Conservation (phyloP, 2,797 vertebrate species). For the Acrossocheilus wenchowensis region DNA sequence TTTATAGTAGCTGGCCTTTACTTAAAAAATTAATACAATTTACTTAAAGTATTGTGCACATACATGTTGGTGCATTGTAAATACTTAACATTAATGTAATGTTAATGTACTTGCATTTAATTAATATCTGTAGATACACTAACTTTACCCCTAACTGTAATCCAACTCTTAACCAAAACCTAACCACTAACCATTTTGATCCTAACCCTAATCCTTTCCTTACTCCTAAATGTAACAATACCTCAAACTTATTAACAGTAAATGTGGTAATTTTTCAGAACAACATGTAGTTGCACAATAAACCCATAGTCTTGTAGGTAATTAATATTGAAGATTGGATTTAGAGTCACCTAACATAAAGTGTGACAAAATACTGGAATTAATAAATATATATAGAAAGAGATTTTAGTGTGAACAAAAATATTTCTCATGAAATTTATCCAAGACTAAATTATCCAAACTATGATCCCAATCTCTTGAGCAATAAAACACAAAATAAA, state of each 20-base stretch:
- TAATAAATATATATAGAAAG: no score
- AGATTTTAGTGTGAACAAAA: neutral
- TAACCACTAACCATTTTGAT: neutral
- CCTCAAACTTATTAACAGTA: neutral
- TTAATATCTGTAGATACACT: neutral
- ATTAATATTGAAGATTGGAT: neutral
- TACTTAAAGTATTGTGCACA: neutral
- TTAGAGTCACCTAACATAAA: neutral
- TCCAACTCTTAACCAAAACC: neutral
- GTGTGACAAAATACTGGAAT: neutral
- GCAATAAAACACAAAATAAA: neutral
- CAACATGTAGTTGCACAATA: neutral
- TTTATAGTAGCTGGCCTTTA: neutral
- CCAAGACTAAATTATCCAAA: neutral
- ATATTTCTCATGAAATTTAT: neutral
- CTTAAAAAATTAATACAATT: neutral
- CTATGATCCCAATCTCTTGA: neutral
- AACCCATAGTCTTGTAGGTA: neutral
- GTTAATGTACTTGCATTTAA: neutral
- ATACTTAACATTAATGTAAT: neutral
- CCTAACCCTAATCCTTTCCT: neutral
- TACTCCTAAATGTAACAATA: neutral
- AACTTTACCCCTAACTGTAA: neutral
- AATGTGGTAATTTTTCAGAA: neutral
- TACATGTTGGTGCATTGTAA: neutral